Conservation (phyloP, 2,888 invertebrate genomes). For the Nowickia ferox region DNA sequence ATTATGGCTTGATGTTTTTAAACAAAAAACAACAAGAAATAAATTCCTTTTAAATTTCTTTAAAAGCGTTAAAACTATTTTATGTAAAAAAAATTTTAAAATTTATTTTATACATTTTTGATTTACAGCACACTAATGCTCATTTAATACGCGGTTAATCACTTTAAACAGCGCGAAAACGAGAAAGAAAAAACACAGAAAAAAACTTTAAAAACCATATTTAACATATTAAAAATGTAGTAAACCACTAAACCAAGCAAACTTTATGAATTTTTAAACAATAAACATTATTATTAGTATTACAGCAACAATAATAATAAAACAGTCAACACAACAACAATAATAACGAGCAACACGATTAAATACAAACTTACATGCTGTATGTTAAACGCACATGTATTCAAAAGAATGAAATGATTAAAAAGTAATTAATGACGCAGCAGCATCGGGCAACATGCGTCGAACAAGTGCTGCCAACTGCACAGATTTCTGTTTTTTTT, state of each 20-base stretch:
- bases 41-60: background rate
- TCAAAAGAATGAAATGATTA: slow-evolving; percentile 14
- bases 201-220: slow-evolving; percentile 36
- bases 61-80: slow-evolving; percentile 28
- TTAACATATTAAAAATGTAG: slow-evolving; percentile 43
- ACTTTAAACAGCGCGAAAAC: slow-evolving; percentile 34
- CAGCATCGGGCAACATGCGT: too few relatives aligned
- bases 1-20: background rate
- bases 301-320: slow-evolving; percentile 32
- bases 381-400: background rate
- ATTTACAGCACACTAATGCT: slow-evolving; percentile 5
- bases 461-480: too few relatives aligned
- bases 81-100: background rate
- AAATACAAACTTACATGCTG: slow-evolving; percentile 44
- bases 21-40: background rate
- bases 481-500: too few relatives aligned
- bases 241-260: slow-evolving; percentile 64
- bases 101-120: background rate
- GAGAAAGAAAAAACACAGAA: background rate
- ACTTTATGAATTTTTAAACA: slow-evolving; percentile 70
- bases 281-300: slow-evolving; percentile 65
- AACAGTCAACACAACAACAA: slow-evolving; percentile 17
- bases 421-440: background rate
- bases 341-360: slow-evolving; percentile 34
- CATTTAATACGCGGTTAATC: slow-evolving; percentile 66